Percentiles rank a stretch among this genome's conserved stretches.
Evolutionary conservation across 2,888 invertebrate species (phyloP).

Genomic region (Meta bourneti): DNA sequence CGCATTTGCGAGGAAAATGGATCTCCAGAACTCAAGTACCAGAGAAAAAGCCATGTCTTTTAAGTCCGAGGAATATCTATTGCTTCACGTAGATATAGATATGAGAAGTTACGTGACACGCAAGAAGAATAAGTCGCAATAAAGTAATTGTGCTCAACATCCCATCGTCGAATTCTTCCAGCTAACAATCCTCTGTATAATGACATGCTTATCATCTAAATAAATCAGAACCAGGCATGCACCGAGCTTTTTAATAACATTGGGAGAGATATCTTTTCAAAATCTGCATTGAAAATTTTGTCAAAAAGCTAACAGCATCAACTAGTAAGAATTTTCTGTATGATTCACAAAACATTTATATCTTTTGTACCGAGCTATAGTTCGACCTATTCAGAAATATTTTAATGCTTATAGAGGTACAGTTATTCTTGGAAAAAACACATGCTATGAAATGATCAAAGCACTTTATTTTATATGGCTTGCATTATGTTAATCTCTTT

Average conservation of each 20-base stretch:
- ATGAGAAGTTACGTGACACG: not conserved
- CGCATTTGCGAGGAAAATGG: not conserved
- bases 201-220: not conserved
- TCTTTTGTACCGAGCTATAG: not conserved
- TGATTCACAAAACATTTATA: not conserved
- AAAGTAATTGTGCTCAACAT: not conserved
- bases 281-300: not conserved
- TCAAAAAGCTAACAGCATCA: not conserved
- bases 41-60: not conserved
- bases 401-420: too few species aligned
- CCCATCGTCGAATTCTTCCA: not conserved
- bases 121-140: not conserved
- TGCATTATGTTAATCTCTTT: too few species aligned
- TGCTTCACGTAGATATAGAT: not conserved
- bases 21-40: not conserved
- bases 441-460: too few species aligned
- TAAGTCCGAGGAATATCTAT: not conserved
- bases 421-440: too few species aligned
- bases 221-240: not conserved
- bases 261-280: not conserved
- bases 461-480: too few species aligned
- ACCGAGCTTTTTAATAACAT: not conserved
- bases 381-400: too few species aligned
- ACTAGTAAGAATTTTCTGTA: not conserved
- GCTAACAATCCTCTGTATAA: not conserved